phyloP scores from a whole-genome alignment of 2,113 vertebrate genomes.

The Empidonax traillii region DNA sequence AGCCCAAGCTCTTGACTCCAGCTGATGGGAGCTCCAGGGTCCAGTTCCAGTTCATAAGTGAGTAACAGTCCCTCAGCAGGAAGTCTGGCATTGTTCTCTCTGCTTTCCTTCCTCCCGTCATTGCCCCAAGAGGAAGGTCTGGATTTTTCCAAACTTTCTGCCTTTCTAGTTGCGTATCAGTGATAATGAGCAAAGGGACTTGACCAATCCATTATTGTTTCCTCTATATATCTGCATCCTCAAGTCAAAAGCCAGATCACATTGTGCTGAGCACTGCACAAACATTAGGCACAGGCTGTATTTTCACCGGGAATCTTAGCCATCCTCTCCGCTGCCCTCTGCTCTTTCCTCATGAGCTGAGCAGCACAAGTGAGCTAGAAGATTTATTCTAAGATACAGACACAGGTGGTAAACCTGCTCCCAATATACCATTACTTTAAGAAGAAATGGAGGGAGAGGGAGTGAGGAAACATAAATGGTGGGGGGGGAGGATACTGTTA shows the following conservation, averaged over 20 bases:
- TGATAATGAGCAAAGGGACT: constrained; percentile 4
- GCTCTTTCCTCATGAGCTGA: not conserved
- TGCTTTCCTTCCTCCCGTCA: constrained; percentile 22
- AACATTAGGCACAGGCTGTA: not conserved
- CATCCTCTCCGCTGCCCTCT: not conserved
- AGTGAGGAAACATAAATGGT: not conserved
- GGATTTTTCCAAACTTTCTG: constrained; percentile 30
- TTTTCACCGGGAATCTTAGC: not conserved
- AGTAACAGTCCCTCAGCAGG: constrained; percentile 26
- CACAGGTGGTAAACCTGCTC: not conserved
- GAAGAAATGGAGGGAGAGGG: not conserved
- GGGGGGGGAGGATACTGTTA: not conserved
- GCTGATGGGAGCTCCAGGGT: not conserved
- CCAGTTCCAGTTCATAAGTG: constrained; percentile 12
- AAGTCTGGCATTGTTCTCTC: constrained; percentile 59
- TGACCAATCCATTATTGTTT: constrained; percentile 25
- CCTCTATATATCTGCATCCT: not conserved
- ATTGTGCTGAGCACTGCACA: not conserved
- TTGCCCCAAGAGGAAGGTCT: not conserved
- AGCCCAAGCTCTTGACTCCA: not conserved
- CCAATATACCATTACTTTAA: not conserved
- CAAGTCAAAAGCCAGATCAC: not conserved
- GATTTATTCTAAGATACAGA: not conserved
- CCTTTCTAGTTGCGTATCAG: not conserved
- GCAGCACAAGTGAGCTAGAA: not conserved